Percentiles rank a stretch among this genome's conserved stretches.
Evolutionary conservation across 2,888 invertebrate genomes (phyloP).

Genomic region (Linhomoeus sp.): DNA sequence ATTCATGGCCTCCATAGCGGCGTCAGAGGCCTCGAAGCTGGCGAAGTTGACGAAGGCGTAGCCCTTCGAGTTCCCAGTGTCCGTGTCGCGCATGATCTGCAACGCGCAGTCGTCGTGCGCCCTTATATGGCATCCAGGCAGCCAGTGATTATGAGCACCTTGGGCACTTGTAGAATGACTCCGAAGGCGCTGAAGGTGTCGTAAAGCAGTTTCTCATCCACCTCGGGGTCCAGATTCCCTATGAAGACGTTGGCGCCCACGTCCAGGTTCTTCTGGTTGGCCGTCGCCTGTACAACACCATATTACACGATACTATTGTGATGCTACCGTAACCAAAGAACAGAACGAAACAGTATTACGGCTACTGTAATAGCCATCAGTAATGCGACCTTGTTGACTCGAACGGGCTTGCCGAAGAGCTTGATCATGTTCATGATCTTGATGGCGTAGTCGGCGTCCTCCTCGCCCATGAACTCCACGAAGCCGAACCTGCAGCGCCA

Average conservation of each 20-base stretch:
- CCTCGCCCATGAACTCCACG: constrained; percentile 96
- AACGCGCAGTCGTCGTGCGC: too few relatives aligned
- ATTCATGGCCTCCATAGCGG: constrained; percentile 98
- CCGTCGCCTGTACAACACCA: constrained; percentile 51
- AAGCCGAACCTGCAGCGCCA: constrained; percentile 61
- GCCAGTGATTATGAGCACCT: too few relatives aligned
- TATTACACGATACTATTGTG: too few relatives aligned
- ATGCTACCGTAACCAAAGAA: too few relatives aligned
- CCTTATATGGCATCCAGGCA: too few relatives aligned
- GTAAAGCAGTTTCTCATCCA: constrained; percentile 91
- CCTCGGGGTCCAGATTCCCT: constrained; percentile 95
- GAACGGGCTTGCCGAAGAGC: constrained; percentile 88
- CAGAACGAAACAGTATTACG: too few relatives aligned
- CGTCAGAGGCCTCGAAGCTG: constrained; percentile 95
- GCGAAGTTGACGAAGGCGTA: constrained; percentile 99
- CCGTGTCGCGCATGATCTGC: constrained; percentile 95
- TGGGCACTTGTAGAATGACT: constrained; percentile 90
- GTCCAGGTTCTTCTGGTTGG: constrained; percentile 96
- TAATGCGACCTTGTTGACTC: constrained; percentile 92
- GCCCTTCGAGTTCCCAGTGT: constrained; percentile 96
- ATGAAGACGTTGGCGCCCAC: constrained; percentile 98
- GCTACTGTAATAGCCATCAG: too few relatives aligned
- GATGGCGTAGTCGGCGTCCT: constrained; percentile 98
- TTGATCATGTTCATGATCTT: constrained; percentile 99
- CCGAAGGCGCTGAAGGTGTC: constrained; percentile 99